phyloP scores from a whole-genome alignment of 2,113 vertebrate genomes.

The Stictonetta naevosa region DNA sequence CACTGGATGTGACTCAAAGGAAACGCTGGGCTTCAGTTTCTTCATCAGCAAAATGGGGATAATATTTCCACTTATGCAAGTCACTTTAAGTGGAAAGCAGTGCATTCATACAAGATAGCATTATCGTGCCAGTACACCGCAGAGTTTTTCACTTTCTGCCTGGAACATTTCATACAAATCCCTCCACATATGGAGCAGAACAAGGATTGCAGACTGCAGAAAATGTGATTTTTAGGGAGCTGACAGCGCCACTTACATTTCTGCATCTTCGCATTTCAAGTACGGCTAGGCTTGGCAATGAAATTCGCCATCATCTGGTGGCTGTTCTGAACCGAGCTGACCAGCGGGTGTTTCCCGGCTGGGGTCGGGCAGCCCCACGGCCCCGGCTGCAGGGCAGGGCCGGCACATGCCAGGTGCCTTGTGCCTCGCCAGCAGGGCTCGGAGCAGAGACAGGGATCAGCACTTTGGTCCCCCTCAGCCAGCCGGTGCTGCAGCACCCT shows the following conservation, averaged over 20 bases:
- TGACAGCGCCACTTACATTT: constrained; percentile 48
- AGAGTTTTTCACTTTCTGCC: constrained; percentile 48
- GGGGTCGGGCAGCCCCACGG: background rate
- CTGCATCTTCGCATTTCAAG: constrained; percentile 30
- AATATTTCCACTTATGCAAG: constrained; percentile 64
- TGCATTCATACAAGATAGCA: constrained; percentile 35
- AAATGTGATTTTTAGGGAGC: constrained; percentile 56
- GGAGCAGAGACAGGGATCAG: background rate
- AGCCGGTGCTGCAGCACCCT: background rate
- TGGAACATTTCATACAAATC: constrained; percentile 64
- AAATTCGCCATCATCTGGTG: constrained; percentile 48
- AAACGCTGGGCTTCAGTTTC: constrained; percentile 52
- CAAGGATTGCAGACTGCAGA: constrained; percentile 47
- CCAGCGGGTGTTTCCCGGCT: background rate
- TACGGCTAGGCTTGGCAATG: constrained; percentile 14
- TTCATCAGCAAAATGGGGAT: constrained; percentile 59
- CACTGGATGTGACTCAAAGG: constrained; percentile 57
- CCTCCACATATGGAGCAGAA: constrained; percentile 58
- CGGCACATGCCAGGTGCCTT: background rate
- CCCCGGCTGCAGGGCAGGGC: background rate
- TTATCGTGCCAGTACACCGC: constrained; percentile 24
- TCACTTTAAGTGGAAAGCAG: constrained; percentile 49
- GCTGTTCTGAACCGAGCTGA: background rate
- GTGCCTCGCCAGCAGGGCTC: background rate
- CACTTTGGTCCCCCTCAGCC: background rate